Percentiles rank a stretch among this genome's conserved stretches.
Evolutionary conservation across 2,888 invertebrate genomes (phyloP).

Genomic region (Drosophila acutilabella): DNA sequence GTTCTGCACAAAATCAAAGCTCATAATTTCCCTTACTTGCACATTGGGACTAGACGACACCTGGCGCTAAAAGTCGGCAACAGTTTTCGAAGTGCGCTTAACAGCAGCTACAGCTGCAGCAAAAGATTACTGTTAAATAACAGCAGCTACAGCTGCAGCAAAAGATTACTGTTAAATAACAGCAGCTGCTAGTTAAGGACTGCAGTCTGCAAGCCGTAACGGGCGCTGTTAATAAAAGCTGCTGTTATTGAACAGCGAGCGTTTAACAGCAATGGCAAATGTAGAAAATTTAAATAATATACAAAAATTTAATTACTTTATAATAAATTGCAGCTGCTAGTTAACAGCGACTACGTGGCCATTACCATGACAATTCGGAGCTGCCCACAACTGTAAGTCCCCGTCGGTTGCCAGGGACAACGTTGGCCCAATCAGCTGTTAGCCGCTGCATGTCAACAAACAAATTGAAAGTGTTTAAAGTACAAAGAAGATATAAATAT

Average conservation of each 20-base stretch:
- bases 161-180: neutral
- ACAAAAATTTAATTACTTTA: neutral
- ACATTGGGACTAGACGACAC: constrained; percentile 30
- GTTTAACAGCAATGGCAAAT: neutral
- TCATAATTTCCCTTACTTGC: neutral
- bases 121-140: too few species aligned
- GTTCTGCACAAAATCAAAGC: neutral
- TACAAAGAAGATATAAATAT: neutral
- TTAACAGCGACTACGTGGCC: constrained; percentile 26
- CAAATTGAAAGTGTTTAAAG: constrained; percentile 10
- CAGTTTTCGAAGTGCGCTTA: constrained; percentile 28
- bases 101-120: neutral
- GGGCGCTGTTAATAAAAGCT: constrained; percentile 7
- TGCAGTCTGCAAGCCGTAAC: neutral
- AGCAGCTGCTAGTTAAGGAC: neutral
- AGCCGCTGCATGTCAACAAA: constrained; percentile 52
- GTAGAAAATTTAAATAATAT: neutral
- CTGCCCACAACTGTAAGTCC: constrained; percentile 33
- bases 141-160: too few species aligned
- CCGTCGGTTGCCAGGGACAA: constrained; percentile 31
- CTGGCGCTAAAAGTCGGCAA: constrained; percentile 4
- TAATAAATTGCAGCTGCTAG: neutral
- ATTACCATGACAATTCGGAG: constrained; percentile 28
- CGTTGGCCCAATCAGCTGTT: constrained; percentile 49
- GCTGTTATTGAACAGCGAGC: constrained; percentile 1